These are phyloP conservation scores for Chloroceryle aenea DNA, from an alignment of 2,113 vertebrate genomes.

Conservation along the genomic window DNA sequence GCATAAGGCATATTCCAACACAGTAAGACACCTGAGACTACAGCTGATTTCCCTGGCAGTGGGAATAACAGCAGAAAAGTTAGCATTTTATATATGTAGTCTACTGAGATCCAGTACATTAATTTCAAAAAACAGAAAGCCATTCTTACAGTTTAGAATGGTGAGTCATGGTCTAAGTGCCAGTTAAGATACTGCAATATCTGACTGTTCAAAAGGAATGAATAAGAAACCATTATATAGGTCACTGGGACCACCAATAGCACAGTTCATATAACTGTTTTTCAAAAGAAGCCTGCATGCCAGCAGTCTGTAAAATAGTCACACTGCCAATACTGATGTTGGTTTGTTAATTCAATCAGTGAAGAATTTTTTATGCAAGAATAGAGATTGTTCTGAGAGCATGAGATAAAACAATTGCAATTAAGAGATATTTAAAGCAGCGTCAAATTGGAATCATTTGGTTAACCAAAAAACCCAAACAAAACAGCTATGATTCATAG, in stretches of 20 bases:
- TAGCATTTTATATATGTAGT: not conserved
- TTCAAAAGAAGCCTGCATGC: not conserved
- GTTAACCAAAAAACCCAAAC: not conserved
- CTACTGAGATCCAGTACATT: not conserved
- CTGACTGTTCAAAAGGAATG: not conserved
- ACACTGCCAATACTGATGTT: not conserved
- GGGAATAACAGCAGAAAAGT: not conserved
- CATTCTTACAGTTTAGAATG: not conserved
- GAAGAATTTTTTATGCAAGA: not conserved
- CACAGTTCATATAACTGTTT: not conserved
- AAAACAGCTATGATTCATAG: not conserved
- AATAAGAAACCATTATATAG: not conserved
- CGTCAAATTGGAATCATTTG: not conserved
- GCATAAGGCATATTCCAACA: not conserved
- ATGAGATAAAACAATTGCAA: not conserved
- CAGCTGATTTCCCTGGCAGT: not conserved
- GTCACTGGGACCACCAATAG: conserved; percentile 7
- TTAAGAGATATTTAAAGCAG: not conserved
- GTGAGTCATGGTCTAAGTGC: not conserved
- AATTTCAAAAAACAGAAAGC: not conserved
- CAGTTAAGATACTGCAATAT: not conserved
- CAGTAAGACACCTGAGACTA: not conserved
- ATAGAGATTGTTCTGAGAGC: not conserved
- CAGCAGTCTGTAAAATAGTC: not conserved
- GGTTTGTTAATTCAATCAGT: not conserved